A percentile compares a stretch with the other conserved stretches of the same genome.
Conservation (phyloP, 2,888 invertebrate species). For the Nomada flava region DNA sequence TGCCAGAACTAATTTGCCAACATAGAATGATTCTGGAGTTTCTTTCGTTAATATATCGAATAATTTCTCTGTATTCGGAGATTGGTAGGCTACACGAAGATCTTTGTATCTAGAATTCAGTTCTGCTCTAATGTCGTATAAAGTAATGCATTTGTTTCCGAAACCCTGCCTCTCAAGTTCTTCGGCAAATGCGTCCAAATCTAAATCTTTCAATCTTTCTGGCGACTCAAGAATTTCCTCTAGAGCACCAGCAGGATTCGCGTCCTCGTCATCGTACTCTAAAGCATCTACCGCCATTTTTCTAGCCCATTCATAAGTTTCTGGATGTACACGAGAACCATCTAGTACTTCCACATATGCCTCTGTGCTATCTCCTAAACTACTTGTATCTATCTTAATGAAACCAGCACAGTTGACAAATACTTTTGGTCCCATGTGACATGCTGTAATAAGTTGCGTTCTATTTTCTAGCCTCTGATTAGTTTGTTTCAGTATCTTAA, state of each 20-base stretch:
- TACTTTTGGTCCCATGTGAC: constrained; percentile 99
- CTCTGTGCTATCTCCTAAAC: constrained; percentile 96
- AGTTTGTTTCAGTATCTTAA: constrained; percentile 94
- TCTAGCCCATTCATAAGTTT: constrained; percentile 99
- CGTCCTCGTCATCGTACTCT: constrained; percentile 98
- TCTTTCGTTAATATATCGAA: constrained; percentile 99
- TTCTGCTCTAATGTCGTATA: constrained; percentile 98
- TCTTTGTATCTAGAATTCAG: constrained; percentile 97
- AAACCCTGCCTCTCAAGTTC: constrained; percentile 96
- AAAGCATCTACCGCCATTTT: constrained; percentile 99
- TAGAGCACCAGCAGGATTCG: constrained; percentile 97
- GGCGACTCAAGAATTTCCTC: constrained; percentile 99
- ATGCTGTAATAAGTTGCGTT: constrained; percentile 97
- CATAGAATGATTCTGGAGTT: constrained; percentile 96
- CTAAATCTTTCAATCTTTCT: constrained; percentile 96
- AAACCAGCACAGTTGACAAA: constrained; percentile 99
- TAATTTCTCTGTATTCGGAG: constrained; percentile 93
- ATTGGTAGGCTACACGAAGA: constrained; percentile 90
- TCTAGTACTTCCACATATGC: constrained; percentile 98
- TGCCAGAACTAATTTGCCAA: constrained; percentile 93
- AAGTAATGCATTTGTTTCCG: constrained; percentile 95
- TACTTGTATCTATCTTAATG: constrained; percentile 98
- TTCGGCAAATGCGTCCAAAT: constrained; percentile 99
- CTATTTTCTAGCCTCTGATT: constrained; percentile 97
- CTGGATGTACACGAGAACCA: constrained; percentile 99